Base-by-base conservation (phyloP, 2,888 invertebrate species). In the Galerucella pusilla region DNA sequence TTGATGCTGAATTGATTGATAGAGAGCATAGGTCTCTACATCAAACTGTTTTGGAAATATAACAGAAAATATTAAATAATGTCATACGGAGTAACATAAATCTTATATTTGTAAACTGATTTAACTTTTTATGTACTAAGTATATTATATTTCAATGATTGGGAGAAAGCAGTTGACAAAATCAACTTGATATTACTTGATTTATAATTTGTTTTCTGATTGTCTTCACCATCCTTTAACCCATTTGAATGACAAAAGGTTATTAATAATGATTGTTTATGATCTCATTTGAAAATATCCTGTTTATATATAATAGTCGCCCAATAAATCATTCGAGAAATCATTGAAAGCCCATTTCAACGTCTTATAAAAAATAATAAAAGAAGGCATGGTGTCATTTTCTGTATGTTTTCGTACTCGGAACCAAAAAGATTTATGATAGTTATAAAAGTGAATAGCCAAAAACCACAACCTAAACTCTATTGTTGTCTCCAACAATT, bases 381-480 rank as follows among this genome's bases (percentile, higher is more conserved):
- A 75, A 64, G 69, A 42, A 59, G 70, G 59, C 65, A 70, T 14
- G 65, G 73, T 79, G 79, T 78, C 76, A 76, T 75, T 73, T 65
- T 74, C 68, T 68, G 70, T 73, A 70, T 69, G 71, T 77, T 79
- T 79, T 75, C 72, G 60, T 68, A 63, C 74, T 75, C 71, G 75
- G 67, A 71, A 70, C 70, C 60, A 28, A 57, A 45, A 77, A 78
- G 80, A 81, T 81, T 81, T 81, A 81, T 75, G 54, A 67, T 68
- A 49, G 75, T 78, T 79, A 81, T 79, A 81, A 78, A 77, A 68
- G 54, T 76, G 78, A 80, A 80, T 76, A 71, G 76, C 75, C 77
- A 68, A 77, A 65, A 80, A 80, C 80, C 80, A 68, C 80, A 80
- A 75, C 79, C 75, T 81, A 79, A 78, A 72, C 72, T 74, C 66